phyloP scores from a whole-genome alignment of 2,888 invertebrate species.

The Loripinus fragilis region DNA sequence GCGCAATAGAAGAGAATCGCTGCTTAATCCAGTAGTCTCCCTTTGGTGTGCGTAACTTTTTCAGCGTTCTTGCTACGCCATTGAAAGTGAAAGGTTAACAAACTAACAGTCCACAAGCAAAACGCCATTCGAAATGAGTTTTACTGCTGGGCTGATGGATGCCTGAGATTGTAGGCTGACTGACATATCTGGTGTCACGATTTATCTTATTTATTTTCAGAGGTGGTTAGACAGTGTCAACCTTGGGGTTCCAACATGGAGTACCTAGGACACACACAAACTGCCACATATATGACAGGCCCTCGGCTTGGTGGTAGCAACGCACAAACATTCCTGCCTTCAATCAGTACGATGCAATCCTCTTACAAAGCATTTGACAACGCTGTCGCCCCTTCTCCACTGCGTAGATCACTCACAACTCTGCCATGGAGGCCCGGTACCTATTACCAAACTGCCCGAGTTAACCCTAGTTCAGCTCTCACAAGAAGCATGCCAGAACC shows the following conservation, averaged over 20 bases:
- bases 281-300: conserved; percentile 83
- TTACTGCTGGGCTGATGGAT: too few relatives aligned
- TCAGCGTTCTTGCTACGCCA: too few relatives aligned
- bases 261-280: conserved; percentile 83
- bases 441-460: conserved; percentile 82
- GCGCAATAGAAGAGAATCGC: too few relatives aligned
- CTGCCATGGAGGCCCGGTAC: conserved; percentile 83
- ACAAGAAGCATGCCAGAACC: conserved; percentile 80
- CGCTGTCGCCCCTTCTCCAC: conserved; percentile 81
- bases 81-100: too few relatives aligned
- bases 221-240: conserved; percentile 51
- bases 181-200: too few relatives aligned
- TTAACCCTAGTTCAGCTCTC: conserved; percentile 78
- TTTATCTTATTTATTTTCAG: conserved; percentile 43
- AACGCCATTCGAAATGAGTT: too few relatives aligned
- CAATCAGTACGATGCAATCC: conserved; percentile 88
- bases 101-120: too few relatives aligned
- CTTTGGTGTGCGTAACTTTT: too few relatives aligned
- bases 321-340: conserved; percentile 86
- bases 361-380: conserved; percentile 81
- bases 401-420: conserved; percentile 83
- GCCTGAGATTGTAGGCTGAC: too few relatives aligned
- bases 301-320: conserved; percentile 77
- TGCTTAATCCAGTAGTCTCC: too few relatives aligned
- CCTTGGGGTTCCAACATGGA: conserved; percentile 77